These are phyloP conservation scores for Brenthis daphne DNA, from an alignment of 2,888 invertebrate species.

Conservation along the genomic window DNA sequence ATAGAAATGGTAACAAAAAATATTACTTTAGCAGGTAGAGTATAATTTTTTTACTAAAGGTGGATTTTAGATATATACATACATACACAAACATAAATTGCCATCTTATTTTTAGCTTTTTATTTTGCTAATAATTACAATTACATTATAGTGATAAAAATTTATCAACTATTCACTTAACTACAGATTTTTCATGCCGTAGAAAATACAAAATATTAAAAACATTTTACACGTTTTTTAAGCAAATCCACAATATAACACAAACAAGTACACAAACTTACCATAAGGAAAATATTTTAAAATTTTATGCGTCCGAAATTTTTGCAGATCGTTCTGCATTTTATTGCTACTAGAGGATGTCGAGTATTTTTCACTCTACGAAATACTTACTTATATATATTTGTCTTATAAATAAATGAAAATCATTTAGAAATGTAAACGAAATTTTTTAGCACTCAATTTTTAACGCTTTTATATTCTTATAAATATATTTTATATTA, in stretches of 20 bases:
- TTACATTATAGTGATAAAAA: too few relatives aligned
- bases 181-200: too few relatives aligned
- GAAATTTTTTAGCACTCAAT: not conserved
- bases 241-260: not conserved
- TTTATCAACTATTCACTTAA: too few relatives aligned
- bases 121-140: too few relatives aligned
- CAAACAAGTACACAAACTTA: slow-evolving; percentile 2
- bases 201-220: too few relatives aligned
- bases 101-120: too few relatives aligned
- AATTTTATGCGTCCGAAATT: slow-evolving; percentile 10
- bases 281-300: slow-evolving; percentile 6
- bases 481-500: not conserved
- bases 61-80: too few relatives aligned
- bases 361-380: slow-evolving; percentile 7
- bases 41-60: not conserved
- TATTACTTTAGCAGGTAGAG: not conserved
- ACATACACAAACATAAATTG: too few relatives aligned
- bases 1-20: not conserved
- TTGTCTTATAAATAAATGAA: slow-evolving; percentile 9
- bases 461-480: slow-evolving; percentile 10
- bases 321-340: slow-evolving; percentile 11
- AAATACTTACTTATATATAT: slow-evolving; percentile 4
- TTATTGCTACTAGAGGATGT: slow-evolving; percentile 12
- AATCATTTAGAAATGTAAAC: slow-evolving; percentile 2
- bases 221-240: too few relatives aligned